Percentiles rank a stretch among this genome's conserved stretches.
These are phyloP conservation scores for Lasioglossum lativentre DNA, from an alignment of 2,888 invertebrate genomes.

Conservation along the genomic window DNA sequence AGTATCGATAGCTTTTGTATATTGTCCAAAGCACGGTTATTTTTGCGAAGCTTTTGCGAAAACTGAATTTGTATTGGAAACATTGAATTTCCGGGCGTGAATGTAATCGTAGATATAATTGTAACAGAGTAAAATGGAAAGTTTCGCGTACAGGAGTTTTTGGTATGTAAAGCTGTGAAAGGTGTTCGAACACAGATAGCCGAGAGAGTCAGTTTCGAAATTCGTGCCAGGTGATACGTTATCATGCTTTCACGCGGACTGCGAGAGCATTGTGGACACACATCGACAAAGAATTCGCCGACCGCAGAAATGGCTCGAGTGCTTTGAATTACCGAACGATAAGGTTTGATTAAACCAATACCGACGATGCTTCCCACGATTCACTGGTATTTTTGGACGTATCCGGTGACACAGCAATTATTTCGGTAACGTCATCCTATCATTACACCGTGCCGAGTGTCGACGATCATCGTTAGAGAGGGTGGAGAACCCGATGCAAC, in stretches of 20 bases:
- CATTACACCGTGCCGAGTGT: not conserved
- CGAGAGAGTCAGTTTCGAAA: constrained; percentile 26
- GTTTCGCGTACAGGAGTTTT: not conserved
- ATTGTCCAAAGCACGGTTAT: not conserved
- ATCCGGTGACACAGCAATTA: not conserved
- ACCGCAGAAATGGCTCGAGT: constrained; percentile 12
- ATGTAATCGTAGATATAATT: not conserved
- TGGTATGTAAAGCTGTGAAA: not conserved
- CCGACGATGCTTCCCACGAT: not conserved
- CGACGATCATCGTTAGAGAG: not conserved
- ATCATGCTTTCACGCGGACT: constrained; percentile 34
- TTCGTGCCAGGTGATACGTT: constrained; percentile 51
- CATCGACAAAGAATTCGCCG: constrained; percentile 32
- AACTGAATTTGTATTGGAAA: not conserved
- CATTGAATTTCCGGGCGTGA: not conserved
- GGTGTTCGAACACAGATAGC: constrained; percentile 17
- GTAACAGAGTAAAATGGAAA: not conserved
- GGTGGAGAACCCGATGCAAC: not conserved
- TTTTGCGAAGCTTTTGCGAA: not conserved
- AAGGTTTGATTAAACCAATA: constrained; percentile 24
- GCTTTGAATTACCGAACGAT: constrained; percentile 45
- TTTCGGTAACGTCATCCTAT: not conserved
- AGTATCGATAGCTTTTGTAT: not conserved
- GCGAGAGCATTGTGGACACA: constrained; percentile 17
- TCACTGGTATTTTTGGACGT: not conserved